Conservation (phyloP, 1,140 invertebrate genomes). For the Wiebesia pumilae region DNA sequence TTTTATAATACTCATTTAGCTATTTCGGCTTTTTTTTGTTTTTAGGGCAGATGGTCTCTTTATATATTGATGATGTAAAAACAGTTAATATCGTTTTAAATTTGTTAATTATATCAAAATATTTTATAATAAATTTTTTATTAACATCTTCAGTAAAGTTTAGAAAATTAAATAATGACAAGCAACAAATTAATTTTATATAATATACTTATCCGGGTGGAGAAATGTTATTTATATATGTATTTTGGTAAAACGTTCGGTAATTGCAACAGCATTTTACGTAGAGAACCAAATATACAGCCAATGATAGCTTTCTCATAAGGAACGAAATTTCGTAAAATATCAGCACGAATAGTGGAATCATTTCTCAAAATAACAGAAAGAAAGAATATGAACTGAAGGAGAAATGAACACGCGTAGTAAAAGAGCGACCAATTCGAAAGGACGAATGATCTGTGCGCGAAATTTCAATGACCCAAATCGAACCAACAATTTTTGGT, state of each 20-base stretch:
- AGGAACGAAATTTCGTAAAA: not conserved
- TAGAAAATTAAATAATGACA: no score
- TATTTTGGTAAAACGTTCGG: not conserved
- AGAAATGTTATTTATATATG: not conserved
- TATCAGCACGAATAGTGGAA: not conserved
- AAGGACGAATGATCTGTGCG: not conserved
- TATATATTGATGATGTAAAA: no score
- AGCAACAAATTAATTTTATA: no score
- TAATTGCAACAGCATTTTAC: not conserved
- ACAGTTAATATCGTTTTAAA: no score
- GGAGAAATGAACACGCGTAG: not conserved
- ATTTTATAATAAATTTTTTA: no score
- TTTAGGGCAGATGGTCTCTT: no score
- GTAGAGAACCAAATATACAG: not conserved
- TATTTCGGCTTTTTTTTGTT: no score
- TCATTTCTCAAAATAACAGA: not conserved
- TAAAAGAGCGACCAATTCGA: not conserved
- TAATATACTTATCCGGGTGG: not conserved
- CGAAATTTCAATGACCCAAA: constrained; percentile 19
- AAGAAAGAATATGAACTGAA: constrained; percentile 5
- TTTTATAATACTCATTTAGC: no score
- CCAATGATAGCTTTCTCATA: not conserved
- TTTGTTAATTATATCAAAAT: no score
- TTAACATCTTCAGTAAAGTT: no score
- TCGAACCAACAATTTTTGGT: constrained; percentile 25